Evolutionary conservation across 2,888 invertebrate genomes (phyloP), one percentile per base, ranked within the genome.

Genomic region (Ypsolopha sequella): DNA sequence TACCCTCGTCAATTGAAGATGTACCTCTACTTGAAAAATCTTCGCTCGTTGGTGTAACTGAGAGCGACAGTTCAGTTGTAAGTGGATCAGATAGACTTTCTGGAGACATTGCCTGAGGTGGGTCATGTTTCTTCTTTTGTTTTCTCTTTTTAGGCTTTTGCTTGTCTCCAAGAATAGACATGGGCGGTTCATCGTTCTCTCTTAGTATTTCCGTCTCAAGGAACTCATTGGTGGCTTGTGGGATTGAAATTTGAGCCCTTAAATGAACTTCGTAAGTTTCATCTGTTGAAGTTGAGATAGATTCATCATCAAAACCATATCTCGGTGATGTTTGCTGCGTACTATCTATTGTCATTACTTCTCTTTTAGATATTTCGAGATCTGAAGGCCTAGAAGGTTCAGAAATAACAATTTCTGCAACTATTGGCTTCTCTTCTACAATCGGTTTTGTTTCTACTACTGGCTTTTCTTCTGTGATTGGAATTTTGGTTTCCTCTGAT

Each of bases 181-280:
- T 24, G 24, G 4, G 47, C 36, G 36, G 47, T 47, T 35, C 36
- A 7, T 33, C 38, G 2, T 35, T 11, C 6, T 45, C 70, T 35
- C 61, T 58, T 53, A 73, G 70, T 6, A 80, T 72, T 68, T 85
- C 85, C 58, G 62, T 77, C n/a, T 79, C 71, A 43, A 86, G 65
- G 45, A 86, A 84, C 48, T 80, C 79, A 9, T 65, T 70, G 6
- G 68, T 80, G 48, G 67, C 65, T 66, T 80, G 76, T 41, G 89
- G 88, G 54, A 91, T 87, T 0, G 89, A 82, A 14, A 90, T 85
- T 54, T 88, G 85, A 41, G 90, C 88, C 60, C 89, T 74, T 35
- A 91, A 79, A 57, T 89, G 88, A n/a, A 91, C 82, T 79, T 91
- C 90, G 58, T 88, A 90, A 10, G 88, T 84, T 57, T 88, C 88